A percentile compares a stretch with the other conserved stretches of the same genome.
Conservation (phyloP, 2,797 vertebrate species). For the Dermochelys coriacea region DNA sequence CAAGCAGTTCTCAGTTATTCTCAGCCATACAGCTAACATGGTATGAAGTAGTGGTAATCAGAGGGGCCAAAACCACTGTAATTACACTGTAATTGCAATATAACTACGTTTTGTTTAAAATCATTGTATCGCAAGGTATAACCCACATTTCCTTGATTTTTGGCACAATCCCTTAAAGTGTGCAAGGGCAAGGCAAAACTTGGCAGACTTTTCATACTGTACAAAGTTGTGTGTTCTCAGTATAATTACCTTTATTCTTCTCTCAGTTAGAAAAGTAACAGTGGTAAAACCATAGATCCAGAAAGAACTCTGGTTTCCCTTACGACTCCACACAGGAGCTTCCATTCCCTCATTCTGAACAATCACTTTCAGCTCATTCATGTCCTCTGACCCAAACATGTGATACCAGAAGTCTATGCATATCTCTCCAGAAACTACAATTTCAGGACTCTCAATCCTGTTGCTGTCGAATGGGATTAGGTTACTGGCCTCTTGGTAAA, state of each 20-base stretch:
- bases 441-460: conserved; percentile 79
- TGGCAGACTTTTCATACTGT: neutral
- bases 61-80: neutral
- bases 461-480: conserved; percentile 68
- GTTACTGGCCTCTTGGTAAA: conserved; percentile 76
- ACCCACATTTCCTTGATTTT: neutral
- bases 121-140: neutral
- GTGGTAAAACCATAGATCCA: conserved; percentile 85
- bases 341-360: conserved; percentile 66
- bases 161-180: neutral
- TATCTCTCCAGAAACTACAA: conserved; percentile 73
- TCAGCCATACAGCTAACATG: neutral
- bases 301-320: conserved; percentile 56
- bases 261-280: conserved; percentile 60
- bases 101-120: neutral
- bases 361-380: conserved; percentile 80
- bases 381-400: conserved; percentile 72
- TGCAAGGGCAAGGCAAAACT: neutral
- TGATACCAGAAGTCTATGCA: conserved; percentile 92
- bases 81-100: neutral
- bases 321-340: conserved; percentile 80
- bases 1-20: neutral
- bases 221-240: neutral
- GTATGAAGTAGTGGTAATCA: neutral
- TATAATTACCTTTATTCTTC: conserved; percentile 83